Evolutionary conservation across 2,113 vertebrate genomes (phyloP), one percentile per base, ranked within the genome.

Genomic region (Pelodiscus sinensis): DNA sequence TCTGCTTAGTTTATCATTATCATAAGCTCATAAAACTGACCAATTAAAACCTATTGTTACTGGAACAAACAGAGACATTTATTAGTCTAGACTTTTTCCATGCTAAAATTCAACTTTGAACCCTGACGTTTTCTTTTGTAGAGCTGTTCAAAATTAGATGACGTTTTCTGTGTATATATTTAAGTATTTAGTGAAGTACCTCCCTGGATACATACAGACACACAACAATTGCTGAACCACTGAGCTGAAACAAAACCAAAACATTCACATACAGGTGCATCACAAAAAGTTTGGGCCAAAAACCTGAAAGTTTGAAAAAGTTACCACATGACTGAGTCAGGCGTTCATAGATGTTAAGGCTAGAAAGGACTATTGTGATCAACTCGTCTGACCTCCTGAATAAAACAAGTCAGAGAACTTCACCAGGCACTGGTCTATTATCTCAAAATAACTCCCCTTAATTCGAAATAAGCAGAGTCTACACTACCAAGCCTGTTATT

Each of bases 11-110:
- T 12, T 27, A 24, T 79, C 16, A 75, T 73, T 0, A n/a, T 68
- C 65, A 68, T 0, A 38, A 12, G 85, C 4, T 84, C 57, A 86
- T 65, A 55, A 82, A 82, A 14, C 7, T 38, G 85, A n/a, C 3
- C 9, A 71, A 80, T 62, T 78, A 90, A 88, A 88, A 24, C 13
- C 25, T 60, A 11, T 57, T 89, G 86, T 62, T 52, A 38, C 18
- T 79, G 16, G 56, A 71, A 79, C 14, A 68, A 90, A n/a, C 80
- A 12, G 58, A 18, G 44, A 79, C 71, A 3, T 3, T 22, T 55
- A 9, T 50, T 52, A 81, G 73, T 84, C 35, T 57, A 1, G 0
- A 31, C 60, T 90, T 52, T 55, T 90, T 86, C 24, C 77, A 82
- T 12, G 56, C 31, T 51, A 79, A 81, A 15, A 65, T 73, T 88